Percentiles rank a stretch among this genome's conserved stretches.
phyloP scores from a whole-genome alignment of 2,797 vertebrate genomes.

The Bradypus variegatus region DNA sequence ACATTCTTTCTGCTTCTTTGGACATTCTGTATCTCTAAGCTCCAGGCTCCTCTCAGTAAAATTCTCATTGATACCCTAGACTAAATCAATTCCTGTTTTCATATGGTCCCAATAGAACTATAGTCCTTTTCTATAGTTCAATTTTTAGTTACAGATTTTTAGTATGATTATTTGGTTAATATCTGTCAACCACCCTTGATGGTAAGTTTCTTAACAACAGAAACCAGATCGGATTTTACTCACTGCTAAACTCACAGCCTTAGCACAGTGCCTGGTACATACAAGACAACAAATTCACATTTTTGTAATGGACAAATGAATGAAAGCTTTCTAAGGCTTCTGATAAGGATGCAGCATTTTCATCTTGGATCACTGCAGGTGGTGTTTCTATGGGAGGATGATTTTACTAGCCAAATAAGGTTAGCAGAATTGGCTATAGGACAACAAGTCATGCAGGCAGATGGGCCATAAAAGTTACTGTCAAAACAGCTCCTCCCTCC shows the following conservation, averaged over 20 bases:
- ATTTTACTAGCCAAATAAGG: not conserved
- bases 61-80: not conserved
- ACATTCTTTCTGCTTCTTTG: not conserved
- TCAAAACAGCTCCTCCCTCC: not conserved
- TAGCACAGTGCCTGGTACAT: not conserved
- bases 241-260: not conserved
- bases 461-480: not conserved
- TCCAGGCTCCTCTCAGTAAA: not conserved
- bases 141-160: not conserved
- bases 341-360: not conserved
- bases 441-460: not conserved
- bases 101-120: not conserved
- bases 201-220: not conserved
- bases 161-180: not conserved
- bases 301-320: not conserved
- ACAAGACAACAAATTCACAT: not conserved
- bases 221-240: not conserved
- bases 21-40: not conserved
- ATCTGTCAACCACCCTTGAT: not conserved
- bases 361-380: not conserved
- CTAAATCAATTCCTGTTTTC: not conserved
- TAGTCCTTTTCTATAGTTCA: not conserved
- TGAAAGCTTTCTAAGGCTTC: not conserved
- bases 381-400: not conserved
- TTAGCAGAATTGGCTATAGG: not conserved